Evolutionary conservation across 2,888 invertebrate species (phyloP).

Genomic region (Perithous albicinctus): DNA sequence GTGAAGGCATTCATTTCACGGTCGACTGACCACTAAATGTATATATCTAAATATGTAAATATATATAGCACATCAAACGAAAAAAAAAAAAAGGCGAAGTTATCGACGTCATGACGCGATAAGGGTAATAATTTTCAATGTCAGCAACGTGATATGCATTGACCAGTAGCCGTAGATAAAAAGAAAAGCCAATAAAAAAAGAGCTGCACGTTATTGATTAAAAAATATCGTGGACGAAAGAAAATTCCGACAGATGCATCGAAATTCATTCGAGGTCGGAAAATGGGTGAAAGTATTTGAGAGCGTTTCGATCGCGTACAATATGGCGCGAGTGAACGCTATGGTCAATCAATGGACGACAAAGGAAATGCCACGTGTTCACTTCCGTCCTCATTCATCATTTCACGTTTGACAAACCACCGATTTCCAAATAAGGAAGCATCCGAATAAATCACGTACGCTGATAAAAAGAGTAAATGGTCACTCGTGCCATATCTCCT

Average conservation of each 20-base stretch:
- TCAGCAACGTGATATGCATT: not conserved
- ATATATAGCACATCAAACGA: too few species aligned
- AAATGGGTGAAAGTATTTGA: slow-evolving; percentile 22
- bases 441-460: not conserved
- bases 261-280: slow-evolving; percentile 6
- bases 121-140: not conserved
- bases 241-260: not conserved
- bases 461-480: not conserved
- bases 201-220: not conserved
- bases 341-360: slow-evolving; percentile 76
- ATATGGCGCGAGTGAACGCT: slow-evolving; percentile 63
- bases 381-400: slow-evolving; percentile 36
- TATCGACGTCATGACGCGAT: not conserved
- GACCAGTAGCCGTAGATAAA: not conserved
- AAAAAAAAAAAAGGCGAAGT: not conserved
- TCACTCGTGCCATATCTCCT: not conserved
- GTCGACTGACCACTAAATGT: too few species aligned
- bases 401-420: not conserved
- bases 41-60: too few species aligned
- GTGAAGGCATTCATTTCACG: too few species aligned
- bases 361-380: slow-evolving; percentile 78
- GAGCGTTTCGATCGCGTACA: slow-evolving; percentile 47
- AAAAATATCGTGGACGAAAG: not conserved
- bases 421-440: slow-evolving; percentile 16
- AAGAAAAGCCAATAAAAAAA: not conserved